These are phyloP conservation scores for Orchesellides sinensis DNA, from an alignment of 2,888 invertebrate genomes.

Conservation along the genomic window DNA sequence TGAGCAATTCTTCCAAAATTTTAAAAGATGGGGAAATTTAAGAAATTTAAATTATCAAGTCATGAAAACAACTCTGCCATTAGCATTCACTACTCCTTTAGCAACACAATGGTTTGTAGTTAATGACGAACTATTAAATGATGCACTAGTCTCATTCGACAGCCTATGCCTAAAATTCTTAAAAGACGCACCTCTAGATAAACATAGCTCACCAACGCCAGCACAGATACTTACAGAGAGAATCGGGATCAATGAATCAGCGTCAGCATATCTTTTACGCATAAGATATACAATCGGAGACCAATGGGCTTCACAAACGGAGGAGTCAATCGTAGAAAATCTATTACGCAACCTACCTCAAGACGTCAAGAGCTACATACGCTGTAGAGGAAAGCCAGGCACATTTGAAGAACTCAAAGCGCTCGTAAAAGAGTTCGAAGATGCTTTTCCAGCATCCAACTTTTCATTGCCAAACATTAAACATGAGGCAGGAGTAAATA, in stretches of 20 bases:
- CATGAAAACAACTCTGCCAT: neutral
- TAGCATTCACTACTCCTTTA: neutral
- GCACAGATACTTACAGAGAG: neutral
- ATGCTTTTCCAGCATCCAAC: no score
- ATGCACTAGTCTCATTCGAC: neutral
- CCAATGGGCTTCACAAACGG: neutral
- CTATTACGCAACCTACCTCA: constrained; percentile 6
- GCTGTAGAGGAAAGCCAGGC: neutral
- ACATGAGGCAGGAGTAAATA: neutral
- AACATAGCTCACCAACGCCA: neutral
- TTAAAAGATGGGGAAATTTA: neutral
- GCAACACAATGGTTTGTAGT: constrained; percentile 2
- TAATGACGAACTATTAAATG: neutral
- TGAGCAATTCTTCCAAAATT: neutral
- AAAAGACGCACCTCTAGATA: neutral
- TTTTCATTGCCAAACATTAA: neutral
- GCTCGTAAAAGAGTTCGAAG: neutral
- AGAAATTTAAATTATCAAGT: neutral
- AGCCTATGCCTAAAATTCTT: neutral
- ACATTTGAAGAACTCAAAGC: neutral
- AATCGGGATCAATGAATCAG: neutral
- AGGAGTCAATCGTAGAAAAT: neutral
- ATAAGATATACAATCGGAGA: neutral
- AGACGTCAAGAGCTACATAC: neutral
- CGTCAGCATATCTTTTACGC: constrained; percentile 1